A percentile compares a stretch with the other conserved stretches of the same genome.
phyloP scores from a whole-genome alignment of 2,113 vertebrate genomes.

The Perca fluviatilis region DNA sequence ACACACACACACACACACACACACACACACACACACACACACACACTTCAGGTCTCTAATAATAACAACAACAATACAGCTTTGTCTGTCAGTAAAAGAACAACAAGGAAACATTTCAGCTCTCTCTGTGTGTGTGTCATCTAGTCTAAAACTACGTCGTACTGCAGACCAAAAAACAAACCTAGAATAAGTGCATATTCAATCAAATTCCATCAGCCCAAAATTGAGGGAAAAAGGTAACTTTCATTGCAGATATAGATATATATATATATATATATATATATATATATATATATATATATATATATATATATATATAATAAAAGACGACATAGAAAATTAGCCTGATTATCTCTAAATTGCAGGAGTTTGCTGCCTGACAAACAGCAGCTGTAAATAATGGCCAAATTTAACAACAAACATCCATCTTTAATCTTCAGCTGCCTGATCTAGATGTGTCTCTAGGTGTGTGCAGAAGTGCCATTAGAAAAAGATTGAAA shows the following conservation, averaged over 20 bases:
- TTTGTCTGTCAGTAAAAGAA: background rate
- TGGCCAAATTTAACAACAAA: background rate
- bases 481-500: background rate
- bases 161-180: background rate
- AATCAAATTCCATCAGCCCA: background rate
- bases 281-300: too few species aligned
- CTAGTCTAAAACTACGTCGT: constrained; percentile 10
- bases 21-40: constrained; percentile 36
- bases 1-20: constrained; percentile 38
- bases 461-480: background rate
- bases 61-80: constrained; percentile 4
- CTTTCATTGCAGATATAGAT: background rate
- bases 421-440: background rate
- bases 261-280: too few species aligned
- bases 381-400: background rate
- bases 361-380: background rate
- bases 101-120: background rate
- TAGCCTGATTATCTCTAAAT: background rate
- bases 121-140: background rate
- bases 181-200: background rate
- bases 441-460: background rate
- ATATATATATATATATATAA: too few species aligned
- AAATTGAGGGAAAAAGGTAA: background rate
- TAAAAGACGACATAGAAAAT: background rate
- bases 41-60: constrained; percentile 4